Percentiles rank a stretch among this genome's conserved stretches.
These are phyloP conservation scores for Onychorhynchus coronatus DNA, from an alignment of 2,113 vertebrate genomes.

Conservation along the genomic window DNA sequence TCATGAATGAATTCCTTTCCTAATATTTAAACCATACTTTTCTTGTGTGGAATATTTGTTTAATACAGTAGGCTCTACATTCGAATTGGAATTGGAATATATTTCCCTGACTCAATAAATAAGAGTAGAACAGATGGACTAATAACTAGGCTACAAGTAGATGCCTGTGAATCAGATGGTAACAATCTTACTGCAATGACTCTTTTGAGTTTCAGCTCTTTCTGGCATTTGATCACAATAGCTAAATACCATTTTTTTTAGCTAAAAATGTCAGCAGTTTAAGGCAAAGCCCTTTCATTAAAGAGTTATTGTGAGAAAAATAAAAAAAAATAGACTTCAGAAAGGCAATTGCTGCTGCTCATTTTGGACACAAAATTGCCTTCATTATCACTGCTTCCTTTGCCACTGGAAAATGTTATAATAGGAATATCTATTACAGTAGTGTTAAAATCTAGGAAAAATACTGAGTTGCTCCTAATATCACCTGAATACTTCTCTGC, in stretches of 20 bases:
- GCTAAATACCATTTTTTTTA: not conserved
- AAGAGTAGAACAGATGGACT: not conserved
- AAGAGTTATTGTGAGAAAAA: not conserved
- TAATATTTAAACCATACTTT: not conserved
- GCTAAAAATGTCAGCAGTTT: not conserved
- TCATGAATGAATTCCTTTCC: not conserved
- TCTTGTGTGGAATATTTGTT: not conserved
- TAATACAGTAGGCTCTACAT: not conserved
- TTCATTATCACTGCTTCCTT: not conserved
- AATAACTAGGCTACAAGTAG: not conserved
- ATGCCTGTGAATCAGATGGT: not conserved
- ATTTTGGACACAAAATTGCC: not conserved
- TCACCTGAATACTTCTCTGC: not conserved
- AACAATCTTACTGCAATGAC: not conserved
- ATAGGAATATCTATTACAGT: not conserved
- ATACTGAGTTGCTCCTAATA: not conserved
- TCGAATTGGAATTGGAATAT: not conserved
- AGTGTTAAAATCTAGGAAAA: not conserved
- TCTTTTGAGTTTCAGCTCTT: not conserved
- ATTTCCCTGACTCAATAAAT: not conserved
- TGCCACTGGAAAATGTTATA: not conserved
- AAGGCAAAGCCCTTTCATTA: slow-evolving; percentile 12
- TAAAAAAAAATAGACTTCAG: not conserved
- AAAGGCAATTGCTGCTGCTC: not conserved
- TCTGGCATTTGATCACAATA: slow-evolving; percentile 17